These are phyloP conservation scores for Bombyx mandarina DNA, from an alignment of 1,140 invertebrate genomes.

Conservation along the genomic window DNA sequence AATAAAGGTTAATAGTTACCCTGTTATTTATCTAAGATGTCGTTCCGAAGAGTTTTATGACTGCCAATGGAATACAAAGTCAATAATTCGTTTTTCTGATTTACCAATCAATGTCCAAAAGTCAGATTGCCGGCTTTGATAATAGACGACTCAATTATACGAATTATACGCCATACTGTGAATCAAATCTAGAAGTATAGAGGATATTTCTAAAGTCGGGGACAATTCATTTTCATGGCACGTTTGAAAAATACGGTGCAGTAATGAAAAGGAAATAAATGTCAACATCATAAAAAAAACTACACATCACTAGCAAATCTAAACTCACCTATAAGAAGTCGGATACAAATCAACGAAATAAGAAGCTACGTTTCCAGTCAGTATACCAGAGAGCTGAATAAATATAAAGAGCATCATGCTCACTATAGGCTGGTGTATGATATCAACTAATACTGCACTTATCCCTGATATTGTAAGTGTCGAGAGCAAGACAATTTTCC, in stretches of 20 bases:
- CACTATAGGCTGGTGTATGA: constrained; percentile 19
- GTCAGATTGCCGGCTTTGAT: too few relatives aligned
- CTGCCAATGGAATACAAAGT: too few relatives aligned
- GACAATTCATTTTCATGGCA: neutral
- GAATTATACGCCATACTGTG: neutral
- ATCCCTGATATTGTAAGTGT: constrained; percentile 18
- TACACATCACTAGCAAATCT: neutral
- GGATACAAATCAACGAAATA: constrained; percentile 45
- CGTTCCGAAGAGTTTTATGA: too few relatives aligned
- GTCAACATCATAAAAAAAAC: too few relatives aligned
- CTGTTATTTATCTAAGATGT: too few relatives aligned
- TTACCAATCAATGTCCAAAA: too few relatives aligned
- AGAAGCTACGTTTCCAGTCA: constrained; percentile 23
- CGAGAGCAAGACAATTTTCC: constrained; percentile 19
- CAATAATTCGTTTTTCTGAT: too few relatives aligned
- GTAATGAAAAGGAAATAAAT: too few relatives aligned
- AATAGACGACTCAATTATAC: too few relatives aligned
- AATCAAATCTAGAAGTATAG: neutral
- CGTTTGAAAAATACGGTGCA: neutral
- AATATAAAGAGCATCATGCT: constrained; percentile 28
- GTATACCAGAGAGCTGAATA: constrained; percentile 25
- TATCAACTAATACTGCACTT: constrained; percentile 21
- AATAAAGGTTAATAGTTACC: too few relatives aligned
- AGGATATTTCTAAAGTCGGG: too few relatives aligned
- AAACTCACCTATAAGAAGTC: constrained; percentile 28